Base-by-base conservation (phyloP, 2,113 vertebrate species). In the Vombatus ursinus region DNA sequence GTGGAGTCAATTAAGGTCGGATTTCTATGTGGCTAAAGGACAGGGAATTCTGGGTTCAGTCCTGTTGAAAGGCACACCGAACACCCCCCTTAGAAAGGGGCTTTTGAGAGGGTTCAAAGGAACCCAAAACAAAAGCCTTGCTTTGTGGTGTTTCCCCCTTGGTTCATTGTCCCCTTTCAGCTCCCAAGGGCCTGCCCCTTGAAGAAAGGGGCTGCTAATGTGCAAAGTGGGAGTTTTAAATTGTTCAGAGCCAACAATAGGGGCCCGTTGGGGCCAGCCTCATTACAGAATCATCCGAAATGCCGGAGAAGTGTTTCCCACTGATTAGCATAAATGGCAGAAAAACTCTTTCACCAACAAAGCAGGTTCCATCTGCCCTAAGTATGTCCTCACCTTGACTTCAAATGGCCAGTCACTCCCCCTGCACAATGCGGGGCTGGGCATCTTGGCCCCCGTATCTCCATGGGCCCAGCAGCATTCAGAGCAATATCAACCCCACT, bases 1-100 rank as follows among this genome's bases (percentile, higher is more conserved):
- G 99, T 98, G 99, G 99, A 99, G 99, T 99, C 99, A 99, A 99
- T 99, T 99, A 99, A 99, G 99, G 99, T 99, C 99, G 99, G 99
- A 99, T 99, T 99, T 99, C 99, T 99, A 98, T 99, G 99, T 99
- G 98, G 99, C 99, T 99, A 99, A 99, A 99, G 99, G 99, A 99
- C 99, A 99, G 99, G 98, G 98, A 97, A 99, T 99, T 98, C 98
- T 97, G 98, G 99, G 99, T 98, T 98, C 98, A 98, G 98, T 98
- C 98, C 98, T 91, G 97, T 98, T 99, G 99, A 99, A 99, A 99
- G 99, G 99, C 99, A 99, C 99, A 98, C 99, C 99, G 99, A 99
- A 98, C 99, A 98, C 99, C 99, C 99, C 99, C 99, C 99, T 98
- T 99, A 99, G 98, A 99, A 99, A 97, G 50, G 97, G 98, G 98